Conservation (phyloP, 2,797 vertebrate species). For the Neosilurus hyrtlii region DNA sequence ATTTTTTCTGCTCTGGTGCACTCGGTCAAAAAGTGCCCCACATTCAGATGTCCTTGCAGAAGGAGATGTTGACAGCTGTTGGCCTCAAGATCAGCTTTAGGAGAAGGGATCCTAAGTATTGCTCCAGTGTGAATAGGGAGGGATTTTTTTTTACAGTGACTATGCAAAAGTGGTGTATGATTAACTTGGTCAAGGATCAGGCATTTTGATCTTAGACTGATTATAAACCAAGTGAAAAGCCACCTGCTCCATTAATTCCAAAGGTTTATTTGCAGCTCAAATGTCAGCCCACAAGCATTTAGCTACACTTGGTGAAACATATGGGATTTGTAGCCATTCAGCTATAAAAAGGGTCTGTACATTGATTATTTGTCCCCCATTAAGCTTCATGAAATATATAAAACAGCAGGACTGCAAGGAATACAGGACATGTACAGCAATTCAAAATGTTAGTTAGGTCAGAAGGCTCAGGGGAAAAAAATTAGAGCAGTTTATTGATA, state of each 20-base stretch:
- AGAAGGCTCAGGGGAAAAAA: background rate
- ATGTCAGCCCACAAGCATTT: conserved; percentile 7
- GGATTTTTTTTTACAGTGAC: conserved; percentile 16
- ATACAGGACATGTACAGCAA: background rate
- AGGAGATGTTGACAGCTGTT: conserved; percentile 25
- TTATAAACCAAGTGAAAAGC: conserved; percentile 36
- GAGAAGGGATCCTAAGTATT: conserved; percentile 7
- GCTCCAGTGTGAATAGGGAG: background rate
- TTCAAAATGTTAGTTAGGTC: background rate
- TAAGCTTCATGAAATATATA: conserved; percentile 5
- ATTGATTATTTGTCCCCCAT: background rate
- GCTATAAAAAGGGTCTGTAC: background rate
- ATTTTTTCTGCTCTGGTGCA: conserved; percentile 29
- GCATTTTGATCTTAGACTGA: conserved; percentile 32
- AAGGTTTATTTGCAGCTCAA: conserved; percentile 42
- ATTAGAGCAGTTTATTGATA: background rate
- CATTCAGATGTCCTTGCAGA: background rate
- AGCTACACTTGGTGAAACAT: background rate
- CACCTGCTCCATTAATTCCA: conserved; percentile 36
- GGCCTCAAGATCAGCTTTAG: conserved; percentile 1
- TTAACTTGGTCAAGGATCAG: conserved; percentile 41
- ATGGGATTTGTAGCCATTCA: conserved; percentile 6
- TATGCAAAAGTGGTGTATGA: conserved; percentile 33
- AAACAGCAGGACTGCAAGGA: background rate
- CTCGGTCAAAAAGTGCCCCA: conserved; percentile 14